phyloP scores from a whole-genome alignment of 2,113 vertebrate species.

The Ascaphus truei region DNA sequence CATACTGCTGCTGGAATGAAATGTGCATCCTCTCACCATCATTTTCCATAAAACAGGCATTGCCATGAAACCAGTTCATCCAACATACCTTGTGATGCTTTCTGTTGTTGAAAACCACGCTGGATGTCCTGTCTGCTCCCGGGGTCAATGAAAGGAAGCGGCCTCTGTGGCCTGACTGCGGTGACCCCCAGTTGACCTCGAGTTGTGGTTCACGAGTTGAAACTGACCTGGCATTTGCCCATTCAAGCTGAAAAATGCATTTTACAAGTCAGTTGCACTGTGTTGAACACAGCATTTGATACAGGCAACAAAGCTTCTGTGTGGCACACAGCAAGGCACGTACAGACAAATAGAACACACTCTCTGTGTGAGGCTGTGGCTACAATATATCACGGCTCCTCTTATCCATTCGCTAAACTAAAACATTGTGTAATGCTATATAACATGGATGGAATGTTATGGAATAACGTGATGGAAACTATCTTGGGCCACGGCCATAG shows the following conservation, averaged over 20 bases:
- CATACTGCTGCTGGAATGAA: slow-evolving; percentile 2
- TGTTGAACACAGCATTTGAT: neutral
- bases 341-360: too few relatives aligned
- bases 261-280: neutral
- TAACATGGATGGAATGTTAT: too few relatives aligned
- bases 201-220: neutral
- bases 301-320: neutral
- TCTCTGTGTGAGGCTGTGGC: too few relatives aligned
- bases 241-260: neutral
- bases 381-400: too few relatives aligned
- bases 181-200: neutral
- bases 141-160: neutral
- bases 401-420: too few relatives aligned
- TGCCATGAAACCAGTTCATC: neutral
- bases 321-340: too few relatives aligned
- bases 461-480: too few relatives aligned
- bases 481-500: too few relatives aligned
- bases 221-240: neutral
- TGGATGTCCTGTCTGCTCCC: neutral
- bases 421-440: too few relatives aligned
- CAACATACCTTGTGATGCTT: slow-evolving; percentile 4
- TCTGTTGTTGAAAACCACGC: neutral
- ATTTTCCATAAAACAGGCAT: neutral
- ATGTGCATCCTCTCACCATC: neutral
- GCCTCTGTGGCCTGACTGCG: neutral